Base-by-base conservation (phyloP, 2,888 invertebrate species). In the Dastarcus helophoroides region DNA sequence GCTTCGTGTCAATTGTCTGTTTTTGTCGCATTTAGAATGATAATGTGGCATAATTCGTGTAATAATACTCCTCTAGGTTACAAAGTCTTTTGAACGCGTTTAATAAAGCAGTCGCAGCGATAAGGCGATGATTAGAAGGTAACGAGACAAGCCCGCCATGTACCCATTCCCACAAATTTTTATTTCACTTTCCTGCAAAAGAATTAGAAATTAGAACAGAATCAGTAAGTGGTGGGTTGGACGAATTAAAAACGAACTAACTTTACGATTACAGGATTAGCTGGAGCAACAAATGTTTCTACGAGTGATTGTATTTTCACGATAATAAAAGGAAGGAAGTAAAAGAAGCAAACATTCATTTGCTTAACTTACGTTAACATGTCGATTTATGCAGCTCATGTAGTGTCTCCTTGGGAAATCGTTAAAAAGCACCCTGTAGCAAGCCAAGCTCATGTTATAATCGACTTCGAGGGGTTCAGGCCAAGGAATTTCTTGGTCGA, bases 301-400 rank as follows among this genome's bases (percentile, higher is more conserved):
- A 7, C 19, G n/a, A 19, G 6, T 19, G n/a, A 19, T 7, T 19
- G 19, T 7, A 19, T 7, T n/a, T 19, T 6, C 6, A 19, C 11
- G n/a, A n/a, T n/a, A n/a, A n/a, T 25, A 7, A 25, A 12, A 21
- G 10, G 24, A 10, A 8, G 4, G n/a, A 24, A 29, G 22, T 23
- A 16, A 12, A 14, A n/a, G 15, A 17, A 22, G 12, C 15, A 23
- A 14, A 31, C 16, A 21, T 28, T 23, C 15, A 7, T 16, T 16
- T 21, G 12, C 31, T 21, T 14, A 19, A 62, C 72, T 73, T 60
- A 84, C 85, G 53, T 80, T 79, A 12, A 71, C 69, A 59, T 83
- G 82, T 44, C 72, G 71, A 39, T 76, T 77, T 39, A 85, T 83
- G 54, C 85, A 85, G 30, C 79, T 80, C 38, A 67, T 67, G 9